Percentiles rank a stretch among this genome's conserved stretches.
Evolutionary conservation across 1,140 invertebrate genomes (phyloP).

Genomic region (Drosophila bocki): DNA sequence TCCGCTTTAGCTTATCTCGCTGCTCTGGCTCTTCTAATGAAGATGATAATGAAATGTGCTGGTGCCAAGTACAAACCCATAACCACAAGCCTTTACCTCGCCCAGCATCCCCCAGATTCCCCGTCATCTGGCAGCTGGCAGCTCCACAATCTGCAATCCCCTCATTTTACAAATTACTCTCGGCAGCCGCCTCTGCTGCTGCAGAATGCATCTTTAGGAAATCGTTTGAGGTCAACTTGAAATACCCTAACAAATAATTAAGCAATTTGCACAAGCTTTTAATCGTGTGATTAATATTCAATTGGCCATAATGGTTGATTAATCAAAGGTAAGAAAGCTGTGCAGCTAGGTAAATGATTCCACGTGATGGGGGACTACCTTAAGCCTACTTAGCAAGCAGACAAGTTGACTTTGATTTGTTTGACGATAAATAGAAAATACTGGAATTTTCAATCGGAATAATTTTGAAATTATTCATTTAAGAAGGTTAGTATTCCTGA

Average conservation of each 20-base stretch:
- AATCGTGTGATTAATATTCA: constrained; percentile 24
- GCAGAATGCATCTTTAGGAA: constrained; percentile 43
- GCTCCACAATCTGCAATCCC: constrained; percentile 52
- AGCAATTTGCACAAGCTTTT: constrained; percentile 10
- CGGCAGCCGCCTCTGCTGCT: constrained; percentile 21
- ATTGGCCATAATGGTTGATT: constrained; percentile 28
- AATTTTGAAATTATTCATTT: constrained; percentile 9
- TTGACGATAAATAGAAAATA: constrained; percentile 1
- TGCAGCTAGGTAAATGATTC: background rate
- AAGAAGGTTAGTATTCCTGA: background rate
- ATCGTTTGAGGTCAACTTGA: constrained; percentile 34
- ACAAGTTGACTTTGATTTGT: background rate
- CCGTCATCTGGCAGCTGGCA: constrained; percentile 18
- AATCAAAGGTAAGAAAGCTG: constrained; percentile 8
- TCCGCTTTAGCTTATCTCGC: constrained; percentile 67
- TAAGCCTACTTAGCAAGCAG: constrained; percentile 5
- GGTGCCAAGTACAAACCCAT: constrained; percentile 54
- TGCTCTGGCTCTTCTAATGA: constrained; percentile 63
- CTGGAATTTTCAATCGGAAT: background rate
- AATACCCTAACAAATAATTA: constrained; percentile 55
- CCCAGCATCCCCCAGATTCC: constrained; percentile 14
- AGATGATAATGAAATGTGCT: constrained; percentile 75
- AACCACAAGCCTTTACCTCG: constrained; percentile 50
- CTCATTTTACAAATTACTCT: constrained; percentile 60
- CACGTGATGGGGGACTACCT: constrained; percentile 1